Base-by-base conservation (phyloP, 1,140 invertebrate species). In the Rhopalosiphum maidis region DNA sequence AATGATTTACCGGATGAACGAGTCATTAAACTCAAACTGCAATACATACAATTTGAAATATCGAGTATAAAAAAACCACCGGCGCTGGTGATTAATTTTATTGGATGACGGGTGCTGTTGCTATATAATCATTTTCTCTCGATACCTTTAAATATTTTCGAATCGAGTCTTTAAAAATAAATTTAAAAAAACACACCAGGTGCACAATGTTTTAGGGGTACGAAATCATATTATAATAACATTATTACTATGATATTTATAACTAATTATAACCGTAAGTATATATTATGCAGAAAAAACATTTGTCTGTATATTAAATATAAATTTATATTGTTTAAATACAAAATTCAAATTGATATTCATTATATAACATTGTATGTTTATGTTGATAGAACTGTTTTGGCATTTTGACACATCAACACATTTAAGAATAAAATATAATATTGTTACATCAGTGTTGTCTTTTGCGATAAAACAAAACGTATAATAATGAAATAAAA, bases 1-100 rank as follows among this genome's bases (percentile, higher is more conserved):
- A 46, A 87, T 87, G 41, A 87, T 87, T 46, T 87, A 87, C 85
- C 41, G 85, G 23, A 46, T 25, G 83, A 83, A 41, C 83, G 83
- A 41, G 83, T 87, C 85, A 87, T 87, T 87, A 87, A 87, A 46
- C 43, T n/a, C 83, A 8, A 41, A 85, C 37, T 43, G 11, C 35
- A 5, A 85, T 23, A 83, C 77, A 83, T 7, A 83, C 77, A 21
- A 37, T 37, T 37, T 37, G 21, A 35, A 83, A 83, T 37, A 83
- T 83, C 21, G 77, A 83, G 30, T 77, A 18, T n/a, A 60, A n/a
- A 68, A 68, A 77, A 77, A 77, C 15, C 30, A 77, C n/a, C 60
- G 60, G 15, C 60, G 4, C 60, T 77, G 30, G n/a, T n/a, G 60
- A 77, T 77, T 77, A n/a, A 77, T 77, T 77, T n/a, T 77, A 77